Base-by-base conservation (phyloP, 1,140 invertebrate species). In the Wiebesia pumilae region DNA sequence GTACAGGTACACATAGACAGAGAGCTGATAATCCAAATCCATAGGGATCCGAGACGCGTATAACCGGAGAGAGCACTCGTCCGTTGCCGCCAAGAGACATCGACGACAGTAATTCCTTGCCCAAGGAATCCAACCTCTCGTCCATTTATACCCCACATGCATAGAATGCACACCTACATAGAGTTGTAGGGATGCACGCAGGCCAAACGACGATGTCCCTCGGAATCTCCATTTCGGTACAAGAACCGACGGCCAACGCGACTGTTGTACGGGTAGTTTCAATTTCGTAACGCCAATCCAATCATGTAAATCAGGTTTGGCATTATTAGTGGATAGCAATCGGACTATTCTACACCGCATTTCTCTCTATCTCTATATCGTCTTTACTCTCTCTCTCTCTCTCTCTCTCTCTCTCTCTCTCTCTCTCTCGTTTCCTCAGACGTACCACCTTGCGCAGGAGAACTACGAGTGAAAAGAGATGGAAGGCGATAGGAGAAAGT, bases 221-320 rank as follows among this genome's bases (percentile, higher is more conserved):
- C n/a, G 51, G 40, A 83, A 90, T 89, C 88, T 90, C 87, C 88
- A 89, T 90, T 88, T 87, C 83, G 86, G 87, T 87, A 89, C 89
- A 90, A 89, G 89, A 88, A 79, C 84, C 86, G 47, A 71, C 85
- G 77, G 65, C 38, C 9, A n/a, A 27, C 21, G 38, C 7, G 30
- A 4, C 21, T 47, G 51, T 73, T 54, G 71, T 84, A 86, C 83
- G 89, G 89, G 86, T 90, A 90, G 91, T 93, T 94, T 93, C 93
- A 94, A 93, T 94, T 93, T 93, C 92, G 91, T 90, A 92, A 94
- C 91, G 92, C 90, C 92, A 90, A 93, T 94, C 92, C 92, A 94
- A 94, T 94, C 93, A 94, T 94, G 93, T 94, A 94, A 94, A 94
- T 94, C 92, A 93, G 91, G 87, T 85, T 88, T 89, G 91, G 92